A percentile compares a stretch with the other conserved stretches of the same genome.
Conservation (phyloP, 2,888 invertebrate species). For the Ornithoptera alexandrae region DNA sequence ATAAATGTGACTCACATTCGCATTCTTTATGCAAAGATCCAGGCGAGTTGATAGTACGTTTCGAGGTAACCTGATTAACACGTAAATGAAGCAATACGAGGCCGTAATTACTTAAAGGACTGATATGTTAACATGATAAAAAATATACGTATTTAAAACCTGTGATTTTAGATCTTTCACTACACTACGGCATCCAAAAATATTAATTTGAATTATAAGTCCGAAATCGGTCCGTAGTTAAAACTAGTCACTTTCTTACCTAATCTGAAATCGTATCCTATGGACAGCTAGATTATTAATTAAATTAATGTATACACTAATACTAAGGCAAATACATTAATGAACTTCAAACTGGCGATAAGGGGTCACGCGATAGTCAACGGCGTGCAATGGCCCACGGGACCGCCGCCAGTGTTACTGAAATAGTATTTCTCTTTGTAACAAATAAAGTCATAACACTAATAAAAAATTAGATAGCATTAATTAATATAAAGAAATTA, state of each 20-base stretch:
- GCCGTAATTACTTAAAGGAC: neutral
- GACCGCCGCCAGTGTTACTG: slow-evolving; percentile 15
- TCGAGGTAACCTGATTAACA: neutral
- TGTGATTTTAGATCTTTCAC: too few species aligned
- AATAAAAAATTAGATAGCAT: too few species aligned
- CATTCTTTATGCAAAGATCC: slow-evolving; percentile 20
- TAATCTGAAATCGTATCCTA: neutral
- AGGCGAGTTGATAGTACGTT: neutral
- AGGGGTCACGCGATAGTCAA: slow-evolving; percentile 49
- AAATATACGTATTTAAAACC: too few species aligned
- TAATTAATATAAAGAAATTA: too few species aligned
- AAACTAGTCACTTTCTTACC: neutral
- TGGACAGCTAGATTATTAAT: slow-evolving; percentile 15
- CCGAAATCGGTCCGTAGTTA: neutral
- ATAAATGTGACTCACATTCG: slow-evolving; percentile 47
- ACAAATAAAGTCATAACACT: too few species aligned
- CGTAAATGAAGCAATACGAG: neutral
- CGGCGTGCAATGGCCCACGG: slow-evolving; percentile 40
- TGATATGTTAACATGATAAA: too few species aligned
- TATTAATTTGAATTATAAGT: too few species aligned
- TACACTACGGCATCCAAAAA: too few species aligned
- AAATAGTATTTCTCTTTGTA: neutral
- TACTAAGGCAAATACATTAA: slow-evolving; percentile 39
- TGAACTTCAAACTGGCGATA: slow-evolving; percentile 42
- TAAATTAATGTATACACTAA: slow-evolving; percentile 24